Evolutionary conservation across 2,888 invertebrate species (phyloP), one percentile per base, ranked within the genome.

Genomic region (Melitaea athalia): DNA sequence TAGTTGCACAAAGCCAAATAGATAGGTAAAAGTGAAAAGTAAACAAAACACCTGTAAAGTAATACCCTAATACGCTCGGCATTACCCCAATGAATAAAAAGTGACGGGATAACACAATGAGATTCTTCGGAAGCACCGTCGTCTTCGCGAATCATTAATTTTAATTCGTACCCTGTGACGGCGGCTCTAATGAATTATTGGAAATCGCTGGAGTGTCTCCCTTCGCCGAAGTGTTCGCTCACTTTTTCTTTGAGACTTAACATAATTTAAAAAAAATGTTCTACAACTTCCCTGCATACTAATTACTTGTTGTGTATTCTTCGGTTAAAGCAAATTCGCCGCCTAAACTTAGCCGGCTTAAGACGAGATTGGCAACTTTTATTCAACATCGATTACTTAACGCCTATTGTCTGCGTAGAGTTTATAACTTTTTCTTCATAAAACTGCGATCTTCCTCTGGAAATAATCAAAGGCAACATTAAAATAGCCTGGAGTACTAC

Each of bases 181-280:
- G 83, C 81, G 81, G 85, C 87, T 86, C 83, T 92, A 92, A 92
- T 92, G 92, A 92, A 91, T 92, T 91, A 92, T 92, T 89, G 92
- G 91, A 88, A 89, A 91, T 91, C 88, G 89, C 84, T 82, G 82
- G 83, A 87, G 85, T 83, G 80, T 86, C 84, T 79, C 78, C 78
- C 77, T 81, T 76, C 76, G 72, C 83, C 80, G 76, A 80, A 82
- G 81, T 86, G 86, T 84, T 87, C 80, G 83, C 81, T 84, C 86
- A 86, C 83, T 89, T 89, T 89, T 90, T 89, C 90, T 87, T 86
- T 78, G 81, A 83, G 89, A 87, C 89, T 91, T 90, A 88, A 87
- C 88, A 89, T 92, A 92, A 92, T 92, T 90, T 88, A 79, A 91
- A 24, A 92, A 92, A 92, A 92, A 92, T 91, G 91, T 88, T 85